phyloP scores from a whole-genome alignment of 2,113 vertebrate genomes.

The Typhlomys cinereus region DNA sequence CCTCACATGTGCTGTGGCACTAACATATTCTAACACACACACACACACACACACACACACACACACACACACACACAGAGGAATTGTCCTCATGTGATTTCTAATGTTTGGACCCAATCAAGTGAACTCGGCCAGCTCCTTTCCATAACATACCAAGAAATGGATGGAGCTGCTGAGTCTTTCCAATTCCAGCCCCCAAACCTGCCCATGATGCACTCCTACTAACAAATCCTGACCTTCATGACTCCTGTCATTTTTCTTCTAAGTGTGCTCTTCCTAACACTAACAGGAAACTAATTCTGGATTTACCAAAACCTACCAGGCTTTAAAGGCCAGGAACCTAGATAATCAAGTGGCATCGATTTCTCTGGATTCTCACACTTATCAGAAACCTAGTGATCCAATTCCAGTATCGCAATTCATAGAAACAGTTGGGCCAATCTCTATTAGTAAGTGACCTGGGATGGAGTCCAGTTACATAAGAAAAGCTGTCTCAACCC shows the following conservation, averaged over 20 bases:
- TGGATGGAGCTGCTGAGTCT: neutral
- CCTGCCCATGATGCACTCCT: neutral
- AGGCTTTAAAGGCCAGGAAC: neutral
- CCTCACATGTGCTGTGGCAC: no score
- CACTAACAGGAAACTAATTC: neutral
- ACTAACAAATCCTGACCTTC: no score
- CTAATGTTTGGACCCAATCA: no score
- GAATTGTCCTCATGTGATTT: no score
- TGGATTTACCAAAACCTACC: neutral
- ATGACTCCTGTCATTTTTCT: neutral
- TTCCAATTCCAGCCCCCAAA: no score
- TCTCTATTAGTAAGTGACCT: neutral
- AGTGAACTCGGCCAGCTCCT: neutral
- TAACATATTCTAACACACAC: no score
- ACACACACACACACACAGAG: no score
- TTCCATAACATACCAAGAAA: neutral
- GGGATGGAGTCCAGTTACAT: neutral
- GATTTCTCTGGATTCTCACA: neutral
- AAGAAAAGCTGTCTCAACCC: neutral
- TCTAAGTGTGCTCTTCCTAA: neutral
- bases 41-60: no score
- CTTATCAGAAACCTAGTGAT: neutral
- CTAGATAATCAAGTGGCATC: accelerated
- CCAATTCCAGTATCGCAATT: neutral
- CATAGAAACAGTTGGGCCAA: neutral